Evolutionary conservation across 1,140 invertebrate species (phyloP), one percentile per base, ranked within the genome.

Genomic region (Pogonomyrmex californicus): DNA sequence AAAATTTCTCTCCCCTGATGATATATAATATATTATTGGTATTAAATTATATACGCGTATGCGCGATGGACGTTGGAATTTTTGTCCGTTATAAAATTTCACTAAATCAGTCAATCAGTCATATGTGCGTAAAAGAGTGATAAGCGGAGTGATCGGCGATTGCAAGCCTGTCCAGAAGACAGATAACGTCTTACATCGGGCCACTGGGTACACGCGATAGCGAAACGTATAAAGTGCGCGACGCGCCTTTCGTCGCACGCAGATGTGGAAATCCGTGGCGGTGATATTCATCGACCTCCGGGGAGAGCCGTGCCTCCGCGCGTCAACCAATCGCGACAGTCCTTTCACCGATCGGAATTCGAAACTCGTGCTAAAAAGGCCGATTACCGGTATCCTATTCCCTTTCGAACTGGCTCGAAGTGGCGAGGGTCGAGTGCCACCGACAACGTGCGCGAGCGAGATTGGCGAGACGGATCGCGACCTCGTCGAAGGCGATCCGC

Each of bases 281-380:
- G 60, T 44, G 38, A 85, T 60, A 77, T 66, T 85, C 60, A 33
- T 33, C 41, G 66, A 65, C 30, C 58, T 68, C 44, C n/a, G 54
- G 49, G 17, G 70, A 66, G 54, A 36, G 68, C 12, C 89, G 86
- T 85, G 88, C 78, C 81, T 82, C 70, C 70, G 30, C 4, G 38
- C 5, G 10, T 5, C 38, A 7, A 51, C 91, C 90, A 89, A 91
- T 91, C 85, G 54, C 51, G 49, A 14, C 82, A 66, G 77, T 75
- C 90, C 93, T 93, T 92, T 93, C 93, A 91, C 93, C 83, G 49
- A 33, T 85, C 38, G 90, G 92, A 91, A 92, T 93, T 88, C 89
- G 86, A 92, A 91, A 68, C 87, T 88, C 51, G 75, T 49, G 65
- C 65, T 81, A 85, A 76, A 73, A 85, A 91, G 87, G 88, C 70